Base-by-base conservation (phyloP, 2,113 vertebrate species). In the Myotis lucifugus region DNA sequence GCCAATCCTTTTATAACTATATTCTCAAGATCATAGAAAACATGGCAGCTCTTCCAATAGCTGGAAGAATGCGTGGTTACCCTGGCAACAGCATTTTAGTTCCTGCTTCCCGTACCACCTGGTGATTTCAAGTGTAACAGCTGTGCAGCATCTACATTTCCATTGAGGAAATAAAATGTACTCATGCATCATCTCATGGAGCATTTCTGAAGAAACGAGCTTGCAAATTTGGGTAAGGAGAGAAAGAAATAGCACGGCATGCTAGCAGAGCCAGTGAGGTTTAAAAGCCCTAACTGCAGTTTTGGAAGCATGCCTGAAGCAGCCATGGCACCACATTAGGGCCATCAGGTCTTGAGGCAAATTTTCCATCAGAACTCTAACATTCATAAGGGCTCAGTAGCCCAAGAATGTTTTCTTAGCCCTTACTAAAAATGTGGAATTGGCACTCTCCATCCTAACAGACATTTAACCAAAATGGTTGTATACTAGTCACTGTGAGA, bases 81-180 rank as follows among this genome's bases (percentile, higher is more conserved):
- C 93, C 82, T 95, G 96, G 92, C 85, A 96, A 97, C 95, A 88
- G 32, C 88, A 91, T 95, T 90, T 96, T 94, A 67, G 59, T 88
- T 96, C 81, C 90, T 95, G 96, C 77, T 92, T 91, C 88, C 77
- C 93, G 92, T 92, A 95, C 95, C 95, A 97, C 96, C 94, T 96
- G 96, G 95, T 85, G 77, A 95, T 93, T 93, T 93, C 79, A 95
- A 93, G 59, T 90, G 66, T 90, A 92, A 90, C 67, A 92, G 92
- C 92, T 92, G 67, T 87, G 52, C 90, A 88, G 77, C 84, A 81
- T 93, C 87, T 94, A 64, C 72, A 91, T 96, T 93, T 96, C 94
- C 96, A 96, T 23, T 34, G 88, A 95, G 81, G 96, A 96, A 85
- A 92, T 93, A 92, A 95, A 96, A 93, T 85, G 54, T 13, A 19